Percentiles rank a stretch among this genome's conserved stretches.
phyloP scores from a whole-genome alignment of 2,113 vertebrate genomes.

The Aythya baeri region DNA sequence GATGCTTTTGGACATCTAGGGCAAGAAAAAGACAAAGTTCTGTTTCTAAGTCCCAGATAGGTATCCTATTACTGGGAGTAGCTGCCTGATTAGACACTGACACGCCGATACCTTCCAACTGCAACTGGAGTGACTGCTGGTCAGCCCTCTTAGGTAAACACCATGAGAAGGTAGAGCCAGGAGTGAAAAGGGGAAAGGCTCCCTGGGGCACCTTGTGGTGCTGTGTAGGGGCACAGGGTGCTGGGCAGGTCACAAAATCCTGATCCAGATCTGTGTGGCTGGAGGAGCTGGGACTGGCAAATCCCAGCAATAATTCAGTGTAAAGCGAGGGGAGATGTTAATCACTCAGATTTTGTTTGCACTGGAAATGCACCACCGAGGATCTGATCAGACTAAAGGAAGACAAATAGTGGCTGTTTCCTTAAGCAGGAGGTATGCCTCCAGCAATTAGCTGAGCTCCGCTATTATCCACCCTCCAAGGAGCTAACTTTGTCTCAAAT shows the following conservation, averaged over 20 bases:
- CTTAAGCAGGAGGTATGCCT: not conserved
- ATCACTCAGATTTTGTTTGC: not conserved
- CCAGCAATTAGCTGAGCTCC: not conserved
- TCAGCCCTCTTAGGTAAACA: not conserved
- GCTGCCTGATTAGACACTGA: not conserved
- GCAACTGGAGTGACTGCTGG: not conserved
- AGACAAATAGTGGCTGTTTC: not conserved
- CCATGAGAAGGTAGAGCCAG: not conserved
- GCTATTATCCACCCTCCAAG: not conserved
- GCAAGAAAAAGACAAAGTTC: slow-evolving; percentile 15
- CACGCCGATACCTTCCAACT: not conserved
- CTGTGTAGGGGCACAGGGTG: accelerated
- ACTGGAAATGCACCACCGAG: not conserved
- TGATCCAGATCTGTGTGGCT: not conserved
- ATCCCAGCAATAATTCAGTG: not conserved
- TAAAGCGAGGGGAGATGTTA: not conserved
- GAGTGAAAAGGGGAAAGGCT: not conserved
- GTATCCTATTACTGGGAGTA: not conserved
- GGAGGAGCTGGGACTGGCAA: not conserved
- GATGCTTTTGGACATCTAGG: not conserved
- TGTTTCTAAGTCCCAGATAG: not conserved
- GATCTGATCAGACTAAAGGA: not conserved
- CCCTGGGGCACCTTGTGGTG: not conserved
- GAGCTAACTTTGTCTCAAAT: not conserved
- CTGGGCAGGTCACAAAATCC: not conserved